phyloP scores from a whole-genome alignment of 2,888 invertebrate species.

The Acanthoscelides obtectus region DNA sequence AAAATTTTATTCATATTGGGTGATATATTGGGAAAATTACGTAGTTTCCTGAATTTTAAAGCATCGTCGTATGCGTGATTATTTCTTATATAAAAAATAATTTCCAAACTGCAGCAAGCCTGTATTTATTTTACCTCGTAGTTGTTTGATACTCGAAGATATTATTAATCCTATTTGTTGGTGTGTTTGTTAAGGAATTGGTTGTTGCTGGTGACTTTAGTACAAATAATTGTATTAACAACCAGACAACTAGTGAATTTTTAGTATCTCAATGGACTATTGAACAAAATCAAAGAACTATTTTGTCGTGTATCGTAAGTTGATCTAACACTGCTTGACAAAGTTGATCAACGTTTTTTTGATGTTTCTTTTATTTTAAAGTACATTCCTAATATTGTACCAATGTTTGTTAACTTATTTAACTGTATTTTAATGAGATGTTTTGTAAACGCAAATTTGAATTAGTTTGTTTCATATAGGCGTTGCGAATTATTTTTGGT shows the following conservation, averaged over 20 bases:
- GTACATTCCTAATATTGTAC: too few species aligned
- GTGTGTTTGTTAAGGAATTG: slow-evolving; percentile 36
- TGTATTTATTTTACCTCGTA: neutral
- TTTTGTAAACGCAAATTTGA: too few species aligned
- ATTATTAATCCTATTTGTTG: slow-evolving; percentile 10
- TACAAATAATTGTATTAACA: slow-evolving; percentile 42
- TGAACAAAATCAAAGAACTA: neutral
- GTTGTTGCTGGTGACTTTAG: slow-evolving; percentile 46
- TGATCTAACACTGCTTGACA: neutral
- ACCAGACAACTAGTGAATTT: slow-evolving; percentile 19
- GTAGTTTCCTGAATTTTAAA: too few species aligned
- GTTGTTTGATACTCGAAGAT: slow-evolving; percentile 4
- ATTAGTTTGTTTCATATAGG: too few species aligned
- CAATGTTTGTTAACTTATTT: too few species aligned
- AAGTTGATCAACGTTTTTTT: neutral
- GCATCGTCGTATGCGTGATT: too few species aligned
- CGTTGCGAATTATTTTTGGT: too few species aligned
- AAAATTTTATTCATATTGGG: too few species aligned
- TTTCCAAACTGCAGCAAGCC: neutral
- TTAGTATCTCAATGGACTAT: neutral
- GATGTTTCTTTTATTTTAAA: neutral
- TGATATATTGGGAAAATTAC: too few species aligned
- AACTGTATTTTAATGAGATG: too few species aligned
- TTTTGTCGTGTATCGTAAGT: neutral
- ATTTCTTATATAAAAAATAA: neutral